These are phyloP conservation scores for Odontophorus gujanensis DNA, from an alignment of 2,113 vertebrate species.

Conservation along the genomic window DNA sequence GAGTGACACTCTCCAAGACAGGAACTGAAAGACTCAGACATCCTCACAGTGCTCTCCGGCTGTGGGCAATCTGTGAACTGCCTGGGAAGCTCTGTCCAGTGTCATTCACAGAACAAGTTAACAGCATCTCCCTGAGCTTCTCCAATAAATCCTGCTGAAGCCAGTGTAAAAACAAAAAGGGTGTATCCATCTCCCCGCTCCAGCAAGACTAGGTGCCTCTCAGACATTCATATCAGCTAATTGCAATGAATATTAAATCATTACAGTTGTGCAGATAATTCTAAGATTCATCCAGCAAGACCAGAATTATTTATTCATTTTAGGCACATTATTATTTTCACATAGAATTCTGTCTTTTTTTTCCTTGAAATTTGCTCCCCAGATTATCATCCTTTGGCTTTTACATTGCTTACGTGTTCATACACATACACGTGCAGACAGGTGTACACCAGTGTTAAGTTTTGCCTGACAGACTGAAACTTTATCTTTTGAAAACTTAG, in stretches of 20 bases:
- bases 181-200: not conserved
- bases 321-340: not conserved
- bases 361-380: not conserved
- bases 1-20: not conserved
- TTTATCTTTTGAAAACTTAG: not conserved
- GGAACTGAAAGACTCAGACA: not conserved
- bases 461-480: not conserved
- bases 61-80: not conserved
- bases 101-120: not conserved
- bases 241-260: not conserved
- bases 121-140: not conserved
- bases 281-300: not conserved
- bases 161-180: too few species aligned
- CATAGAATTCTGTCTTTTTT: not conserved
- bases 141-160: not conserved
- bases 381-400: not conserved
- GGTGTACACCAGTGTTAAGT: not conserved
- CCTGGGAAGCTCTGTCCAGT: not conserved
- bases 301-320: not conserved
- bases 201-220: not conserved
- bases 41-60: not conserved
- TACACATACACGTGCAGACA: not conserved
- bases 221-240: not conserved
- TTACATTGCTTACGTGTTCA: not conserved
- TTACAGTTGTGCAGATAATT: not conserved